Conservation (phyloP, 2,888 invertebrate species). For the Aspidapion aeneum region DNA sequence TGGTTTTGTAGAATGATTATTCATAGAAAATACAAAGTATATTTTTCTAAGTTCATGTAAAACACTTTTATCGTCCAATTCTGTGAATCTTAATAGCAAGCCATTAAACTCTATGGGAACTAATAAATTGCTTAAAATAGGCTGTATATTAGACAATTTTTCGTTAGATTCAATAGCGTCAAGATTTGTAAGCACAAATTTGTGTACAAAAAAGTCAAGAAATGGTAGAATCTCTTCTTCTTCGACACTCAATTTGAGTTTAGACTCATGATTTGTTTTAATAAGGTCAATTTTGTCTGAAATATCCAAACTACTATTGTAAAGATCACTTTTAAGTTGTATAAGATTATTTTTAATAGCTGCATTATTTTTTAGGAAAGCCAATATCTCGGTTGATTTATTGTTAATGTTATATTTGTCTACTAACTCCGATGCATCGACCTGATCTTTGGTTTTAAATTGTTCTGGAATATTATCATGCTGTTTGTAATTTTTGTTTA, state of each 20-base stretch:
- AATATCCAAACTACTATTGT: conserved; percentile 28
- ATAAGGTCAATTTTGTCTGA: conserved; percentile 27
- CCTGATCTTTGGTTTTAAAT: conserved; percentile 34
- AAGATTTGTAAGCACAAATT: conserved; percentile 18
- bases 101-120: conserved; percentile 36
- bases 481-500: conserved; percentile 41
- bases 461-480: conserved; percentile 37
- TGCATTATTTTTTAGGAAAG: conserved; percentile 22
- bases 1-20: conserved; percentile 32
- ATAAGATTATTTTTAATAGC: conserved; percentile 27
- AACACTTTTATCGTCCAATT: conserved; percentile 32
- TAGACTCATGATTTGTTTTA: conserved; percentile 12
- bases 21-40: conserved; percentile 34
- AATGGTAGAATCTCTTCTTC: conserved; percentile 35
- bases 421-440: conserved; percentile 25
- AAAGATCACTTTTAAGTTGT: conserved; percentile 30
- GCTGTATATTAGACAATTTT: conserved; percentile 6
- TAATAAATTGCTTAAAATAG: conserved; percentile 24
- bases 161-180: conserved; percentile 1
- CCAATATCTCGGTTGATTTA: conserved; percentile 24
- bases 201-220: conserved; percentile 36
- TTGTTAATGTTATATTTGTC: conserved; percentile 24
- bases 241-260: conserved; percentile 1
- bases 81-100: conserved; percentile 31
- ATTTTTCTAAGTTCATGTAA: conserved; percentile 37